Percentiles rank a stretch among this genome's conserved stretches.
Conservation (phyloP, 2,797 vertebrate genomes). For the Liasis olivaceus region DNA sequence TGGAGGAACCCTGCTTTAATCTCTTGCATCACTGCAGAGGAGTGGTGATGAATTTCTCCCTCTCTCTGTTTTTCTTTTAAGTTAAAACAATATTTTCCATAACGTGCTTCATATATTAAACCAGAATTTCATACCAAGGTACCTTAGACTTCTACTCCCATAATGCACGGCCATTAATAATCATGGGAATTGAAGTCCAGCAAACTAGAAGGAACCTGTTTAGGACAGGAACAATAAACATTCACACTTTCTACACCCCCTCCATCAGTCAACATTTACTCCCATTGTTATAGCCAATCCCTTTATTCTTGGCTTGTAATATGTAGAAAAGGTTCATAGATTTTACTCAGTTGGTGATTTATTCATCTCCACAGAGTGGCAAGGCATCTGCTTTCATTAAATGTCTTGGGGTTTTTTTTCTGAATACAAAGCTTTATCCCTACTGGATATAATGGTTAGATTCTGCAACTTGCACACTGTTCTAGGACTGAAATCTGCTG, state of each 20-base stretch:
- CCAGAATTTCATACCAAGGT: background rate
- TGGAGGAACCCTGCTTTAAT: too few relatives aligned
- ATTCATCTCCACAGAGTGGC: background rate
- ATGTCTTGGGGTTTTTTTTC: background rate
- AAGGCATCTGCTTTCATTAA: background rate
- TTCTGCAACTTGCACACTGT: background rate
- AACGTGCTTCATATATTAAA: background rate
- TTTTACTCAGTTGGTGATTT: background rate
- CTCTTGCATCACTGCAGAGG: background rate
- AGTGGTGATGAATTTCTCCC: background rate
- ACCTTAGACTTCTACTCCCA: background rate
- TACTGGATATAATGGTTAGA: background rate
- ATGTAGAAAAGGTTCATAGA: background rate
- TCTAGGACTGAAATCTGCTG: background rate
- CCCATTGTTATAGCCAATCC: background rate
- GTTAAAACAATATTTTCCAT: background rate
- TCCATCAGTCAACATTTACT: background rate
- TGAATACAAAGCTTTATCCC: background rate
- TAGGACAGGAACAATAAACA: background rate
- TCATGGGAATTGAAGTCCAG: background rate
- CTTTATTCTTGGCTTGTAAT: background rate
- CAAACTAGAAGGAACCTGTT: background rate
- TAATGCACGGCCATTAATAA: background rate
- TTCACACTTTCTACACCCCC: background rate
- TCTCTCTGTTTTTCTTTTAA: background rate